Percentiles rank a stretch among this genome's conserved stretches.
phyloP scores from a whole-genome alignment of 2,888 invertebrate species.

The Plagodis dolabraria region DNA sequence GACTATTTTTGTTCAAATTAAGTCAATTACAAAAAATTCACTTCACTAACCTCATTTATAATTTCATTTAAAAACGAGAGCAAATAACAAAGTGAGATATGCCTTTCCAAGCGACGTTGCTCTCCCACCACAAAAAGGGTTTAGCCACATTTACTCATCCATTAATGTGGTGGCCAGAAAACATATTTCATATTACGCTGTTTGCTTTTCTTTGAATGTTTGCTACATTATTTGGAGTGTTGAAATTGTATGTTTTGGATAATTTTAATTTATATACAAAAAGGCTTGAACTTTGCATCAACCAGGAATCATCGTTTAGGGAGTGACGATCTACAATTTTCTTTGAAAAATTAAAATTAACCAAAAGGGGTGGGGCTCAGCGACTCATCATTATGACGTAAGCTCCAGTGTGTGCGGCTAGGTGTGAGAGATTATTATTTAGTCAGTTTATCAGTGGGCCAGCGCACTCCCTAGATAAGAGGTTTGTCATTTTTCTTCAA shows the following conservation, averaged over 20 bases:
- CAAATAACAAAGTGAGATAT: conserved; percentile 47
- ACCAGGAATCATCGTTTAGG: too few relatives aligned
- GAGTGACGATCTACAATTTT: too few relatives aligned
- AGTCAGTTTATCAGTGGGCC: too few relatives aligned
- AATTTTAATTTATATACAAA: not conserved
- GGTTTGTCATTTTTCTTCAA: too few relatives aligned
- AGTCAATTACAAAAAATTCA: not conserved
- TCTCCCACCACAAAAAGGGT: conserved; percentile 55
- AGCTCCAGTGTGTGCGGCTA: too few relatives aligned
- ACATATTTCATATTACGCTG: conserved; percentile 38
- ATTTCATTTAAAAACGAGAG: conserved; percentile 15
- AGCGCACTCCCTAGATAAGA: too few relatives aligned
- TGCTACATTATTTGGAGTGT: conserved; percentile 5
- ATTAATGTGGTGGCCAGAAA: conserved; percentile 60
- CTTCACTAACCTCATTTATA: conserved; percentile 7
- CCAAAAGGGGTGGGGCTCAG: too few relatives aligned
- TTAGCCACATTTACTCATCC: conserved; percentile 46
- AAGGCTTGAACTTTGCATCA: too few relatives aligned
- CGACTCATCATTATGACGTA: too few relatives aligned
- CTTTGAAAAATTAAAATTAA: too few relatives aligned
- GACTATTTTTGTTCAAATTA: not conserved
- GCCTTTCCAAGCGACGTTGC: conserved; percentile 44
- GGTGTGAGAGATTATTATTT: too few relatives aligned
- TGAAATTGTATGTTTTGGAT: not conserved
- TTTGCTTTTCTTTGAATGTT: conserved; percentile 20